Evolutionary conservation across 1,140 invertebrate species (phyloP).

Genomic region (Marisa cornuarietis): DNA sequence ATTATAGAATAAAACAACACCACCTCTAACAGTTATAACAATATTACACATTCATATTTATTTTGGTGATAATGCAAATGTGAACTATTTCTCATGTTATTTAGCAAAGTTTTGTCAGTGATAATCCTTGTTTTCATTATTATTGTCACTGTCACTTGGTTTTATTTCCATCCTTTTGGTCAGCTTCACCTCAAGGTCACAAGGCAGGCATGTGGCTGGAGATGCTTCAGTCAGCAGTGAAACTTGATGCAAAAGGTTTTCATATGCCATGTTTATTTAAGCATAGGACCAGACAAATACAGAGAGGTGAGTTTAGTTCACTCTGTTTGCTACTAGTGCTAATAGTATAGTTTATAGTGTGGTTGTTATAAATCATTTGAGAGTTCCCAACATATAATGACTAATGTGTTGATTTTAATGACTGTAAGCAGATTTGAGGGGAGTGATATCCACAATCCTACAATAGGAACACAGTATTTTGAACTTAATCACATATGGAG

Average conservation of each 20-base stretch:
- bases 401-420: not conserved
- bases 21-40: too few relatives aligned
- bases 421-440: not conserved
- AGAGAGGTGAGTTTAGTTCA: slow-evolving; percentile 6
- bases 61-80: too few relatives aligned
- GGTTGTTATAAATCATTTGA: not conserved
- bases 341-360: too few relatives aligned
- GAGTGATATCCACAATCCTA: too few relatives aligned
- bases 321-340: too few relatives aligned
- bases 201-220: slow-evolving; percentile 29
- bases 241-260: slow-evolving; percentile 29
- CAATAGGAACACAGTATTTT: too few relatives aligned
- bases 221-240: slow-evolving; percentile 37
- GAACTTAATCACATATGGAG: too few relatives aligned
- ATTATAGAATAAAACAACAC: too few relatives aligned
- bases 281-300: not conserved
- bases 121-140: not conserved
- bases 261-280: slow-evolving; percentile 26
- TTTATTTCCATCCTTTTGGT: not conserved
- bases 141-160: not conserved
- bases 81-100: not conserved
- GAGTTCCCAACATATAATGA: not conserved
- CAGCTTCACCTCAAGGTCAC: not conserved
- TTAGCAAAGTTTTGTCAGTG: not conserved
- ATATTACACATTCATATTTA: not conserved